Percentiles rank a stretch among this genome's conserved stretches.
These are phyloP conservation scores for Passer domesticus DNA, from an alignment of 2,113 vertebrate species.

Conservation along the genomic window DNA sequence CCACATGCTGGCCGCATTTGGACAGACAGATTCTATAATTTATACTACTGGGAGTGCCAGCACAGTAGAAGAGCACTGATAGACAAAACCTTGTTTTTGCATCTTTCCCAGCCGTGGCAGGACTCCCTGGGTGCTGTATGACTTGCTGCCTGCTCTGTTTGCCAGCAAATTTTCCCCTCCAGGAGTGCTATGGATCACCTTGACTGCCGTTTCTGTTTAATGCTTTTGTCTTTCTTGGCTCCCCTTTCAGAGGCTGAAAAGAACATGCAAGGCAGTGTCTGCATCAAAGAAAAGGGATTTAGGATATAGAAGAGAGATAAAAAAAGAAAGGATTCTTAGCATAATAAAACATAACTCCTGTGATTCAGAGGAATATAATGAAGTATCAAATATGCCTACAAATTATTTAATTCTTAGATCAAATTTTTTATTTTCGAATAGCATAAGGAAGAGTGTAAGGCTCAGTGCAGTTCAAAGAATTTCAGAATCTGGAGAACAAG, in stretches of 20 bases:
- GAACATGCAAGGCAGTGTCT: constrained; percentile 40
- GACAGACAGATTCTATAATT: neutral
- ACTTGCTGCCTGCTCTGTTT: neutral
- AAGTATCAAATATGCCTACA: neutral
- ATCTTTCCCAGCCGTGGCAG: neutral
- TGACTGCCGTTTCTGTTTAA: constrained; percentile 39
- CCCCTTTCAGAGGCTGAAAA: constrained; percentile 37
- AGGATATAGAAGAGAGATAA: constrained; percentile 21
- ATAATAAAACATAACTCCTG: neutral
- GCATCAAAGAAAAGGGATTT: constrained; percentile 58
- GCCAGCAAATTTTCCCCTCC: constrained; percentile 20
- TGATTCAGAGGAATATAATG: constrained; percentile 12
- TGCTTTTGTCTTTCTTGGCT: constrained; percentile 46
- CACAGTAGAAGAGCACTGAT: neutral
- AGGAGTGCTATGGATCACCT: constrained; percentile 54
- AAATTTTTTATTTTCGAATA: neutral
- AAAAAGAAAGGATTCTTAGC: neutral
- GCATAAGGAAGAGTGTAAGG: neutral
- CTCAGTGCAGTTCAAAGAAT: neutral
- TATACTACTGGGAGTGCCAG: neutral
- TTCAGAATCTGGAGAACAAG: neutral
- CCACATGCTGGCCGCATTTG: neutral
- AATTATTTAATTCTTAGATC: neutral
- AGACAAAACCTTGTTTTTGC: neutral
- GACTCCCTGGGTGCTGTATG: neutral